Percentiles rank a stretch among this genome's conserved stretches.
Evolutionary conservation across 2,797 vertebrate genomes (phyloP).

Genomic region (Eulemur rubriventer): DNA sequence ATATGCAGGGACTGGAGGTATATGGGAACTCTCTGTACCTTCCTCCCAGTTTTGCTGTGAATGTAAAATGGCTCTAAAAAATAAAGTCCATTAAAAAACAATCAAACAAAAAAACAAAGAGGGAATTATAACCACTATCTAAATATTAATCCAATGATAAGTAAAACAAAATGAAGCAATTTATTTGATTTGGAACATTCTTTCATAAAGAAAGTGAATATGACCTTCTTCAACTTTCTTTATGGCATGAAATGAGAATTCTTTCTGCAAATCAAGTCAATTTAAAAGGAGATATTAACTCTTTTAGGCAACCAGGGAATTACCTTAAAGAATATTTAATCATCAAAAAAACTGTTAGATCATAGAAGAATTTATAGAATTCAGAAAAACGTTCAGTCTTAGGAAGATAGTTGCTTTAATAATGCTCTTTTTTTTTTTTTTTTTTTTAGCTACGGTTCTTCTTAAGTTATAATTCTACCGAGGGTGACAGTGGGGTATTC

Average conservation of each 20-base stretch:
- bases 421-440: background rate
- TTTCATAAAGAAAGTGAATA: slow-evolving; percentile 30
- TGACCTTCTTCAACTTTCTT: slow-evolving; percentile 34
- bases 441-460: background rate
- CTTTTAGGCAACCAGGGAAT: background rate
- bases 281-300: slow-evolving; percentile 44
- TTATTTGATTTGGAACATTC: slow-evolving; percentile 43
- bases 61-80: background rate
- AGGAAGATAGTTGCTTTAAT: slow-evolving; percentile 15
- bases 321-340: background rate
- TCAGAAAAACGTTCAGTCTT: background rate
- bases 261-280: slow-evolving; percentile 36
- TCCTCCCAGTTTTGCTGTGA: background rate
- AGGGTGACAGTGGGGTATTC: background rate
- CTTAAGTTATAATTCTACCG: background rate
- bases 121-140: background rate
- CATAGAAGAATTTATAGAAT: slow-evolving; percentile 28
- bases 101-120: background rate
- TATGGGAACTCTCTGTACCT: background rate
- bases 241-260: slow-evolving; percentile 50
- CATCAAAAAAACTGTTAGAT: background rate
- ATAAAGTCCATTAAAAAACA: background rate
- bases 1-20: background rate
- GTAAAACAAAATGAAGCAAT: slow-evolving; percentile 27
- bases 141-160: slow-evolving; percentile 14